A percentile compares a stretch with the other conserved stretches of the same genome.
These are phyloP conservation scores for Bombus polaris DNA, from an alignment of 1,140 invertebrate species.

Conservation along the genomic window DNA sequence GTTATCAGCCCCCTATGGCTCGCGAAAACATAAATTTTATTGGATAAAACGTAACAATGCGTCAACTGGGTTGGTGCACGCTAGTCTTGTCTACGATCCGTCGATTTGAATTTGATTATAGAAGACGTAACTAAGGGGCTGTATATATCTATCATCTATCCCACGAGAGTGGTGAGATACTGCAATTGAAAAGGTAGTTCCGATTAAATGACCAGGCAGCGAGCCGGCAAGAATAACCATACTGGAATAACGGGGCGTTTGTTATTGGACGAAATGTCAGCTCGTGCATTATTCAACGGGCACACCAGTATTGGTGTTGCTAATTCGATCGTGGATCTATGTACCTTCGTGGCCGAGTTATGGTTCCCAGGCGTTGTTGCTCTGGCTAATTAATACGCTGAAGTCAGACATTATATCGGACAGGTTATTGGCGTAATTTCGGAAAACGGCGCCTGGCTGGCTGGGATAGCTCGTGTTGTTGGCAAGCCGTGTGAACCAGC, in stretches of 20 bases:
- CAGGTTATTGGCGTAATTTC: conserved; percentile 46
- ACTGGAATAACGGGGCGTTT: conserved; percentile 33
- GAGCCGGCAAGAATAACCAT: conserved; percentile 38
- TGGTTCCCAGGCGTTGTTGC: conserved; percentile 49
- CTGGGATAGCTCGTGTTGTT: neutral
- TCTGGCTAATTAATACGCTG: conserved; percentile 58
- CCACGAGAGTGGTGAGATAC: neutral
- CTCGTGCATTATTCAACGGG: conserved; percentile 66
- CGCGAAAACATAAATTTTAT: conserved; percentile 52
- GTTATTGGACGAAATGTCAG: conserved; percentile 57
- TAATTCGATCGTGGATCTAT: conserved; percentile 65
- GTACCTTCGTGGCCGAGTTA: conserved; percentile 49
- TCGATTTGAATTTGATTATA: conserved; percentile 64
- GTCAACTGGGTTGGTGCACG: neutral
- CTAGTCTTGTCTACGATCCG: conserved; percentile 35
- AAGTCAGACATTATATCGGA: conserved; percentile 53
- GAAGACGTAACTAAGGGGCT: neutral
- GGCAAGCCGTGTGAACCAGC: neutral
- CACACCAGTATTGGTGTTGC: conserved; percentile 52
- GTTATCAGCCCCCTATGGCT: conserved; percentile 8
- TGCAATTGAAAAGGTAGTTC: conserved; percentile 28
- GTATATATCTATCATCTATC: neutral
- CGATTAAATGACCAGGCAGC: conserved; percentile 48
- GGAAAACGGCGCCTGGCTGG: conserved; percentile 16
- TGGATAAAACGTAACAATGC: conserved; percentile 51